phyloP scores from a whole-genome alignment of 2,113 vertebrate genomes.

The Malurus elegans region DNA sequence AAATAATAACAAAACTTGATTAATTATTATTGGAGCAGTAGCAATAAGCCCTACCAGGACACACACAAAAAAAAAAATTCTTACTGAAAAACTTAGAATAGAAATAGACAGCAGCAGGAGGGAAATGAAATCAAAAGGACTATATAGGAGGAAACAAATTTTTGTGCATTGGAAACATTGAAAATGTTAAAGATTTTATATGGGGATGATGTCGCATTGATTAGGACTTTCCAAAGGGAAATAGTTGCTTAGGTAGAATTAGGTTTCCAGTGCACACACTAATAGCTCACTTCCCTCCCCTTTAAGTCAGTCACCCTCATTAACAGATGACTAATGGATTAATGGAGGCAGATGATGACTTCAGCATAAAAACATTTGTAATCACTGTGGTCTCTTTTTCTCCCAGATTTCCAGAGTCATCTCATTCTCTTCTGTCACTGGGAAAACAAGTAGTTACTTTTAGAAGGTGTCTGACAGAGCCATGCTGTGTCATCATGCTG shows the following conservation, averaged over 20 bases:
- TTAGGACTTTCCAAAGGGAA: not conserved
- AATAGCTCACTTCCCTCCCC: not conserved
- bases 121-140: not conserved
- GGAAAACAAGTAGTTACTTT: not conserved
- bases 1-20: not conserved
- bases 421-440: not conserved
- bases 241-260: not conserved
- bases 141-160: not conserved
- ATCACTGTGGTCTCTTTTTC: not conserved
- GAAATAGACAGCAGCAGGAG: not conserved
- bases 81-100: not conserved
- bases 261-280: not conserved
- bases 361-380: not conserved
- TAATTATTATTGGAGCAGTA: not conserved
- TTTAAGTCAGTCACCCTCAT: not conserved
- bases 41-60: not conserved
- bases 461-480: not conserved
- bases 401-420: not conserved
- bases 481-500: too few species aligned
- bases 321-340: not conserved
- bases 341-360: not conserved
- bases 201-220: not conserved
- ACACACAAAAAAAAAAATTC: not conserved
- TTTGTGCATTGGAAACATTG: not conserved
- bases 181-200: not conserved